These are phyloP conservation scores for Lateolabrax maculatus DNA, from an alignment of 2,797 vertebrate species.

Conservation along the genomic window DNA sequence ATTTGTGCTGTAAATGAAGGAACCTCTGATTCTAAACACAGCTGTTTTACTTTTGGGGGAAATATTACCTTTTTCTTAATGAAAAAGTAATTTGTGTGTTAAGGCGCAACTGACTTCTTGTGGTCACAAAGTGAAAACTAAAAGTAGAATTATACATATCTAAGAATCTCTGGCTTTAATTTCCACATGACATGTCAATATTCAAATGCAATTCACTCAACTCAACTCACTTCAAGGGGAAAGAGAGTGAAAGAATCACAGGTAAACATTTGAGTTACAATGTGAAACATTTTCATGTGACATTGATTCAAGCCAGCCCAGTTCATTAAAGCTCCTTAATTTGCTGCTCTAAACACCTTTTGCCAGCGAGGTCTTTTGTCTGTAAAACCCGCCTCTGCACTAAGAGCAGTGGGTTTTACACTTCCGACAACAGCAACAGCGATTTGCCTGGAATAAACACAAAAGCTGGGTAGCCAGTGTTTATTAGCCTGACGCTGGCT, in stretches of 20 bases:
- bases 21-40: background rate
- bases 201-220: background rate
- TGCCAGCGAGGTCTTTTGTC: background rate
- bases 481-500: constrained; percentile 24
- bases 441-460: constrained; percentile 33
- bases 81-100: background rate
- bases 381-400: background rate
- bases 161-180: background rate
- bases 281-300: background rate
- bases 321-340: background rate
- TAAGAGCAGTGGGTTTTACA: background rate
- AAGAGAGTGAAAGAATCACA: background rate
- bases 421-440: constrained; percentile 8
- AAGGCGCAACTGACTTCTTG: background rate
- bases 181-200: background rate
- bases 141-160: background rate
- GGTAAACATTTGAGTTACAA: background rate
- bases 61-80: background rate
- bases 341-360: background rate
- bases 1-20: background rate
- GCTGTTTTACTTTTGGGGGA: no score
- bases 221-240: no score
- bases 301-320: background rate
- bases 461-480: constrained; percentile 12
- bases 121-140: background rate